Evolutionary conservation across 2,113 vertebrate genomes (phyloP), one percentile per base, ranked within the genome.

Genomic region (Oceanites oceanicus): DNA sequence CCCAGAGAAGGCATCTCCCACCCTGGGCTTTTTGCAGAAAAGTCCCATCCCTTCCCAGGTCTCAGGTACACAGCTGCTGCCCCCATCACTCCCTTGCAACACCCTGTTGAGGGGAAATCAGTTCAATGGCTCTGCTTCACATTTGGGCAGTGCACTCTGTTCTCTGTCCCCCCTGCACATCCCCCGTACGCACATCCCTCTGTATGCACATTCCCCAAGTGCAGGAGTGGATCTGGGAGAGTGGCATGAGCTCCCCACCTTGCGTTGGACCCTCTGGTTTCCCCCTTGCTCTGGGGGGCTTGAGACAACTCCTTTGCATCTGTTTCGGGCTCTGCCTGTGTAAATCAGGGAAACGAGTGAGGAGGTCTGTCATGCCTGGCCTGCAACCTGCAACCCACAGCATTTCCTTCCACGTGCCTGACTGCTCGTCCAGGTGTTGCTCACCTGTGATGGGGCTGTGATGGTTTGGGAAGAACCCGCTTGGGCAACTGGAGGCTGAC

Each of bases 231-330:
- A 12, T 6, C 21, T 15, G 34, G 50, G 50, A 53, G 17, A 27
- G n/a, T 2, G 3, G 23, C n/a, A 7, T 20, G 25, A 65, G n/a
- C 49, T 85, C 34, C 38, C 34, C 20, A 11, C 23, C 56, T 58
- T 3, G 0, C 0, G 3, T 42, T 18, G 25, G 18, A 70, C 15
- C 30, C 20, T 27, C 32, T 34, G 44, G 8, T 18, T 77, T 18
- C 4, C 13, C 7, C 49, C 23, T 49, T n/a, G 5, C 34, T 49
- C 20, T 12, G 17, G 0, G 11, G 19, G 3, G 6, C 0, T 17
- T 36, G 13, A 40, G 15, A 32, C 8, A 34, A 19, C 13, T 53
- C 44, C 50, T 75, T 29, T 29, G 56, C 50, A 20, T 65, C 19
- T 34, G 11, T 71, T 66, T 66, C 5, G 3, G 27, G 19, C 36